Percentiles rank a stretch among this genome's conserved stretches.
These are phyloP conservation scores for Brachionus calyciflorus DNA, from an alignment of 1,140 invertebrate species.

Conservation along the genomic window DNA sequence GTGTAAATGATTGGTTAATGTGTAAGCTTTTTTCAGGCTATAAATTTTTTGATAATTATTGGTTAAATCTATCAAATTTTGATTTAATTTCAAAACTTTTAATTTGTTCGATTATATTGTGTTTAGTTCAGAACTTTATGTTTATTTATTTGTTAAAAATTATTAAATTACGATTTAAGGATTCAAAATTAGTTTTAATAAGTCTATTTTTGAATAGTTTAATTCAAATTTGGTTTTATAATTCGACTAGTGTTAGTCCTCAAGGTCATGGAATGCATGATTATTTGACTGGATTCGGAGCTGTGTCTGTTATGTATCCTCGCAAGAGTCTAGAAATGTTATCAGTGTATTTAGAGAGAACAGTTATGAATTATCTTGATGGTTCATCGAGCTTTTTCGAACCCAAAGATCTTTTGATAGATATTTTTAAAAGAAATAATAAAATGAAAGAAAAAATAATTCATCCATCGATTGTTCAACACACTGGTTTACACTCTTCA, in stretches of 20 bases:
- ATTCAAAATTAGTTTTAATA: background rate
- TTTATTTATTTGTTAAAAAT: background rate
- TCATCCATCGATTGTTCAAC: conserved; percentile 1
- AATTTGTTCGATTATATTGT: background rate
- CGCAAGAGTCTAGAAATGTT: background rate
- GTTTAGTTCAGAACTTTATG: background rate
- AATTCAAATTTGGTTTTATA: conserved; percentile 26
- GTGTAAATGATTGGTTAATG: background rate
- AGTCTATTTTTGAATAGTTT: background rate
- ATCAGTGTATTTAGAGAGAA: background rate
- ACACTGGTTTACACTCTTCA: conserved; percentile 36
- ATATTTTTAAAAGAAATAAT: background rate
- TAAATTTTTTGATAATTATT: conserved; percentile 32
- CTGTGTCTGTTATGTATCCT: background rate
- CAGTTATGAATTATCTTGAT: background rate
- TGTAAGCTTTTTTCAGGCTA: conserved; percentile 25
- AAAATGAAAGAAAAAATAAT: conserved; percentile 1
- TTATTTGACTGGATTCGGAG: conserved; percentile 26
- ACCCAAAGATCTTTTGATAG: conserved; percentile 37
- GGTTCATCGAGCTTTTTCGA: background rate
- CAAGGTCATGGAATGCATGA: background rate
- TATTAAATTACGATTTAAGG: background rate
- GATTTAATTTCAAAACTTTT: background rate
- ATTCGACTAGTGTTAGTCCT: background rate
- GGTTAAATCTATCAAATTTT: background rate